These are phyloP conservation scores for Bibio marci DNA, from an alignment of 2,888 invertebrate genomes.

Conservation along the genomic window DNA sequence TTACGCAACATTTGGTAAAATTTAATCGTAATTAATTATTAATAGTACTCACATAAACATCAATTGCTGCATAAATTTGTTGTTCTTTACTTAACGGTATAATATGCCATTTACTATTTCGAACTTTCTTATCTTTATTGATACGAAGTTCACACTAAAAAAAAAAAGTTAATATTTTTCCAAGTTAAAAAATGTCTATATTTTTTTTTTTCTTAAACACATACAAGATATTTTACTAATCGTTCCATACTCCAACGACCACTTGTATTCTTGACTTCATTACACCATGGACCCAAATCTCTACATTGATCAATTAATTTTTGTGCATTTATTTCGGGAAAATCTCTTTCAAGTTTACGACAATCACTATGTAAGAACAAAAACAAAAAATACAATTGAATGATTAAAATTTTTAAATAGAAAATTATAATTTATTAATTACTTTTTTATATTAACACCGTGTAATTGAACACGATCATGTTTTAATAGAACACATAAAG, in stretches of 20 bases:
- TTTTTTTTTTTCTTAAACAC: slow-evolving; percentile 3
- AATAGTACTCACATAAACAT: slow-evolving; percentile 44
- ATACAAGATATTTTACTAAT: slow-evolving; percentile 36
- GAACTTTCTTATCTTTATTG: slow-evolving; percentile 36
- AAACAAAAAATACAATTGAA: background rate
- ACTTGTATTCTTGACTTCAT: slow-evolving; percentile 31
- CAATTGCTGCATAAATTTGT: slow-evolving; percentile 42
- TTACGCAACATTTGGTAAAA: too few relatives aligned
- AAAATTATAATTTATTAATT: slow-evolving; percentile 9
- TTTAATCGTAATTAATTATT: too few relatives aligned
- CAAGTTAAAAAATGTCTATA: too few relatives aligned
- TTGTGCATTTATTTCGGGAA: slow-evolving; percentile 34
- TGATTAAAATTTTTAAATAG: background rate
- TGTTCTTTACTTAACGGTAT: slow-evolving; percentile 36
- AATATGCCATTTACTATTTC: slow-evolving; percentile 42
- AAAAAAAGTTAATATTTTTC: slow-evolving; percentile 7
- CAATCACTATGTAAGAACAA: slow-evolving; percentile 33
- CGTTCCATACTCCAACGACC: slow-evolving; percentile 43
- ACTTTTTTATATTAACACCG: slow-evolving; percentile 48
- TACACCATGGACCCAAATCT: slow-evolving; percentile 39
- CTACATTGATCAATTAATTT: slow-evolving; percentile 38
- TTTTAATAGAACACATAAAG: slow-evolving; percentile 33
- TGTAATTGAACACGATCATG: slow-evolving; percentile 40
- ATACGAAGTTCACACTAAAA: slow-evolving; percentile 33
- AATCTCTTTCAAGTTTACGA: slow-evolving; percentile 42